Percentiles rank a stretch among this genome's conserved stretches.
phyloP scores from a whole-genome alignment of 2,113 vertebrate genomes.

The Pontoporia blainvillei region DNA sequence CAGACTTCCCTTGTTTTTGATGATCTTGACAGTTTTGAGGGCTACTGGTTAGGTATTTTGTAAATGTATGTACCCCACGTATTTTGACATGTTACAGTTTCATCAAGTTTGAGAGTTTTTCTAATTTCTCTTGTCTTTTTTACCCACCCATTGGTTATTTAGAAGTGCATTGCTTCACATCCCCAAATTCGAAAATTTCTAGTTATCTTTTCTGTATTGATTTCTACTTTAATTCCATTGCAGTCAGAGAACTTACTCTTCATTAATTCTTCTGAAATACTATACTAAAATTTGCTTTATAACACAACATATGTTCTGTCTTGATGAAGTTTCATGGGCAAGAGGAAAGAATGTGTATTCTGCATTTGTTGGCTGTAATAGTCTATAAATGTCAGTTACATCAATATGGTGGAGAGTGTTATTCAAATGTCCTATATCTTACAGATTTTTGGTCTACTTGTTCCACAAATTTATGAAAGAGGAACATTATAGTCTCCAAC shows the following conservation, averaged over 20 bases:
- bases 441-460: background rate
- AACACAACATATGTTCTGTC: background rate
- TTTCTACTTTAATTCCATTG: background rate
- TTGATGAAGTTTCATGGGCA: background rate
- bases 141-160: background rate
- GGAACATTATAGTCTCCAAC: background rate
- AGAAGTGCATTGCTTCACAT: background rate
- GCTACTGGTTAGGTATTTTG: background rate
- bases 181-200: background rate
- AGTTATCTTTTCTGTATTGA: background rate
- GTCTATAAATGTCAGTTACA: background rate
- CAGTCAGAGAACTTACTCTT: background rate
- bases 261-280: background rate
- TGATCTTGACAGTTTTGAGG: background rate
- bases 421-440: background rate
- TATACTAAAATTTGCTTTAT: no score
- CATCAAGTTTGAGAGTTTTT: background rate
- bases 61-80: background rate
- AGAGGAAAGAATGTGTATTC: background rate
- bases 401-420: background rate
- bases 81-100: background rate
- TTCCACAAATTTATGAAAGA: background rate
- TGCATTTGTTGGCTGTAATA: background rate
- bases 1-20: background rate
- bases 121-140: background rate